Conservation (phyloP, 2,113 vertebrate genomes). For the Bujurquina vittata region DNA sequence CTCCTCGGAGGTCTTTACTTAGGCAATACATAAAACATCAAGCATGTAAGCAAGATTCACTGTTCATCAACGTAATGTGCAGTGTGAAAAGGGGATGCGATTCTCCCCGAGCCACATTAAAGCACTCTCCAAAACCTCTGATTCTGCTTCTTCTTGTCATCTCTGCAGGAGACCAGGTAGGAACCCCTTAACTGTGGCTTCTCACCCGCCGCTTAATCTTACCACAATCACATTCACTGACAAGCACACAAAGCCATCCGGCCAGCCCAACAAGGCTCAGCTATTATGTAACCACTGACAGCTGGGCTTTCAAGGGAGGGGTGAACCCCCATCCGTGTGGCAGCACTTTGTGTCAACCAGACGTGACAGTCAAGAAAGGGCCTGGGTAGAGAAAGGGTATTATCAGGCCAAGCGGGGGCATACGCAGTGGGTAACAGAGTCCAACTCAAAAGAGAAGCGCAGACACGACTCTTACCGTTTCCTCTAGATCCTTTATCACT, state of each 20-base stretch:
- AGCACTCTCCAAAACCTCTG: constrained; percentile 47
- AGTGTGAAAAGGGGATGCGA: constrained; percentile 49
- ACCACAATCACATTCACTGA: constrained; percentile 79
- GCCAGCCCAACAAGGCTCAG: constrained; percentile 76
- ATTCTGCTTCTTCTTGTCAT: constrained; percentile 66
- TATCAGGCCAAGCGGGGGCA: constrained; percentile 55
- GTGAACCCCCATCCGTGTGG: constrained; percentile 74
- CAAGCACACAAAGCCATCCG: constrained; percentile 79
- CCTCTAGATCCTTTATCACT: constrained; percentile 32
- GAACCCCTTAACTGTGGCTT: constrained; percentile 73
- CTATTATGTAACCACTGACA: constrained; percentile 85
- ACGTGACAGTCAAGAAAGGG: constrained; percentile 72
- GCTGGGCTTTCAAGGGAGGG: constrained; percentile 79
- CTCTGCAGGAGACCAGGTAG: constrained; percentile 79
- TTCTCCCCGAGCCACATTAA: constrained; percentile 51
- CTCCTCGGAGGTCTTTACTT: constrained; percentile 52
- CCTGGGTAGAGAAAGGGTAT: constrained; percentile 55
- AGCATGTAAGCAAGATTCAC: constrained; percentile 39
- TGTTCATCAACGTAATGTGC: constrained; percentile 45
- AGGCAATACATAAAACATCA: constrained; percentile 52
- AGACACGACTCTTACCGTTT: constrained; percentile 25
- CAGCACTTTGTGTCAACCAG: constrained; percentile 80
- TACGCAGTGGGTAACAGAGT: constrained; percentile 30
- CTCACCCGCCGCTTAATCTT: constrained; percentile 81
- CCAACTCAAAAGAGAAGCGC: constrained; percentile 46